A percentile compares a stretch with the other conserved stretches of the same genome.
These are phyloP conservation scores for Anastrepha ludens DNA, from an alignment of 1,140 invertebrate species.

Conservation along the genomic window DNA sequence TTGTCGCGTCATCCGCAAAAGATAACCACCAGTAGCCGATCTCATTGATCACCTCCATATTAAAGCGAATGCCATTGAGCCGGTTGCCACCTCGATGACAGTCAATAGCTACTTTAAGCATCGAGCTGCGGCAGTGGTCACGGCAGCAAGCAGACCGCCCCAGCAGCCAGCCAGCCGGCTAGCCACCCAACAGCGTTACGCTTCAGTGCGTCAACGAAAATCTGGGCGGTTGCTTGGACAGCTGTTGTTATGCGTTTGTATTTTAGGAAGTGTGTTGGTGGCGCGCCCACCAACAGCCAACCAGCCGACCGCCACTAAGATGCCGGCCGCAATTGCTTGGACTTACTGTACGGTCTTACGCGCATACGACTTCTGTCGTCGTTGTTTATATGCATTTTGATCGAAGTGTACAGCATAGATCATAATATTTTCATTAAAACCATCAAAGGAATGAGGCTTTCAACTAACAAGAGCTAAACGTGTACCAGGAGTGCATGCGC, in stretches of 20 bases:
- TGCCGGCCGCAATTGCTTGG: background rate
- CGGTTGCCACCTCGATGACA: slow-evolving; percentile 43
- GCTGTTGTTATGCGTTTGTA: slow-evolving; percentile 6
- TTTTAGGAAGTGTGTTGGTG: slow-evolving; percentile 41
- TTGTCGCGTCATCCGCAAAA: background rate
- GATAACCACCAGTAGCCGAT: slow-evolving; percentile 28
- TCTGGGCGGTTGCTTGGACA: slow-evolving; percentile 29
- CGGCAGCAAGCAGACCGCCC: background rate
- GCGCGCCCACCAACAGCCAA: slow-evolving; percentile 29
- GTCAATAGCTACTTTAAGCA: slow-evolving; percentile 15
- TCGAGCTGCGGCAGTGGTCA: background rate
- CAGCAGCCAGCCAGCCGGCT: background rate
- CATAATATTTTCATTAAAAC: slow-evolving; percentile 27
- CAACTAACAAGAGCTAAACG: background rate
- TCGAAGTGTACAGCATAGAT: slow-evolving; percentile 32
- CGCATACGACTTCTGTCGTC: background rate
- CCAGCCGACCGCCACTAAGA: background rate
- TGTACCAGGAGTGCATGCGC: background rate
- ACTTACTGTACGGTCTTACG: background rate
- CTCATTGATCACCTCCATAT: slow-evolving; percentile 48
- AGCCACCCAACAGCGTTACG: slow-evolving; percentile 36
- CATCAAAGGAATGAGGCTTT: slow-evolving; percentile 12
- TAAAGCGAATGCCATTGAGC: slow-evolving; percentile 32
- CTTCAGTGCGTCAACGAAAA: slow-evolving; percentile 31
- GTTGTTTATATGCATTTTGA: slow-evolving; percentile 48